Base-by-base conservation (phyloP, 2,113 vertebrate genomes). In the Chelonoidis abingdonii region DNA sequence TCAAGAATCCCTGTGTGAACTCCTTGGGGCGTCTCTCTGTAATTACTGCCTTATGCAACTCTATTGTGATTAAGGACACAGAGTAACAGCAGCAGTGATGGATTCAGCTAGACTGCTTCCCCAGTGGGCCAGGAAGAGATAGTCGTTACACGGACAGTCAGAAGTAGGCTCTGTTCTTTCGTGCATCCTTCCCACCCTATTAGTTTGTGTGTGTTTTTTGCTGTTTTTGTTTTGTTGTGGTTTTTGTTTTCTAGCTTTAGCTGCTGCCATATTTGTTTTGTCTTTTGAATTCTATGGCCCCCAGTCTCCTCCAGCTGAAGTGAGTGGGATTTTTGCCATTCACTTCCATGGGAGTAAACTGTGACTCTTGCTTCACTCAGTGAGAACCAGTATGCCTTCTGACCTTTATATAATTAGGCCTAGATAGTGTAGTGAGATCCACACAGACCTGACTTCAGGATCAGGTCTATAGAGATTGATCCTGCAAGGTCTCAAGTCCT, bases 1-100 rank as follows among this genome's bases (percentile, higher is more conserved):
- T 69, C 54, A 93, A 93, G 57, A 54, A 57, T 93, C 93, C 75
- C 91, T 92, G 69, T 82, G 35, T 56, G 69, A 57, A 83, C 72
- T 89, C 87, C 72, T 47, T 88, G 65, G 62, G 69, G 69, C 49
- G 91, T 86, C 92, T 91, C 78, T 59, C 75, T 88, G 41, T 89
- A 95, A 91, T 95, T 91, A 86, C 57, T 84, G 75, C 82, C 59
- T 57, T 88, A 50, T 35, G 41, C 3, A 17, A 56, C 22, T 5
- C 62, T 89, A 8, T 65, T 76, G 81, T 3, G 79, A 87, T 91
- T 90, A 44, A 62, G 91, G 86, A 93, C 16, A 25, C 57, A 87
- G 27, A 87, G 89, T 35, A 94, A 78, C 88, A 83, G 75, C 35
- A 94, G 38, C 35, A 83, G 24, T 79, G 84, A 85, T 76, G 88